Evolutionary conservation across 2,888 invertebrate genomes (phyloP).

Genomic region (Amphipoea lucens): DNA sequence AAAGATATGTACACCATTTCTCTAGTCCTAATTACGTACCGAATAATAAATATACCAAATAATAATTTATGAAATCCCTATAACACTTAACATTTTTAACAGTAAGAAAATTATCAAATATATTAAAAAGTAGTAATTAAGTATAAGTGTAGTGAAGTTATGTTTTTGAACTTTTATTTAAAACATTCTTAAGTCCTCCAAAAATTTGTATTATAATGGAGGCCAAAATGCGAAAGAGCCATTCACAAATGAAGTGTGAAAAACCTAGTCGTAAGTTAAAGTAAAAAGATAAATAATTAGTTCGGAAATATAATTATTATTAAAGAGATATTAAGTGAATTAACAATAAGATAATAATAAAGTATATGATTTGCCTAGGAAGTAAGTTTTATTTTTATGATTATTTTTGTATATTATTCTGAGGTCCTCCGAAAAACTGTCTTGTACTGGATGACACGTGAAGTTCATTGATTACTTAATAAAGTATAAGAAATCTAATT

Average conservation of each 20-base stretch:
- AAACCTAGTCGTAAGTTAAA: not conserved
- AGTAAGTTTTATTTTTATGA: conserved; percentile 10
- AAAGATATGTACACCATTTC: not conserved
- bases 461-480: not conserved
- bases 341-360: conserved; percentile 3
- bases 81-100: not conserved
- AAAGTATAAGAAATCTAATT: conserved; percentile 1
- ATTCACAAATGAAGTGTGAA: not conserved
- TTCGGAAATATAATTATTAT: not conserved
- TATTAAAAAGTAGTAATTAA: not conserved
- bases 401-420: conserved; percentile 32
- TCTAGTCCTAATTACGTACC: not conserved
- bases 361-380: not conserved
- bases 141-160: not conserved
- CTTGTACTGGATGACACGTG: not conserved
- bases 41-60: not conserved
- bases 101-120: not conserved
- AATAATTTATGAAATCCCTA: not conserved
- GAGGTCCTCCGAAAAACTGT: not conserved
- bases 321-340: not conserved
- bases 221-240: not conserved
- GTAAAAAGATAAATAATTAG: not conserved
- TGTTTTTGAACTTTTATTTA: not conserved
- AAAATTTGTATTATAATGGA: not conserved
- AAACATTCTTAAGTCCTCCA: conserved; percentile 13